Percentiles rank a stretch among this genome's conserved stretches.
Evolutionary conservation across 2,797 vertebrate species (phyloP).

Genomic region (Sebastes iracundus): DNA sequence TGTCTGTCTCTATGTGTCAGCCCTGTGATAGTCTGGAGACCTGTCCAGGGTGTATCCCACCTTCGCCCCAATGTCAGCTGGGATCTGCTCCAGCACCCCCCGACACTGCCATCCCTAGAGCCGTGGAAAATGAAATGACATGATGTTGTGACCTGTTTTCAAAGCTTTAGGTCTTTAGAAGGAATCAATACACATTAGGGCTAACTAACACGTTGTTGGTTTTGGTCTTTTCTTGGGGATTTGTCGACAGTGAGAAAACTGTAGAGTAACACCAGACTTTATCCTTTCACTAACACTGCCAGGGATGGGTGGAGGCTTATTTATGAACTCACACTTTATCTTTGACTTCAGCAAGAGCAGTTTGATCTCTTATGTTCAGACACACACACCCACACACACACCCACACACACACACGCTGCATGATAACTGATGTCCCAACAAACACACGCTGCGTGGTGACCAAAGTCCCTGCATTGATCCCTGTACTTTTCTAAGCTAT

Average conservation of each 20-base stretch:
- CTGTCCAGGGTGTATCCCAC: no score
- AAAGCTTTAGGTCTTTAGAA: not conserved
- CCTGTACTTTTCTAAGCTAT: not conserved
- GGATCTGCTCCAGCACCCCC: no score
- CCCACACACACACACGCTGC: no score
- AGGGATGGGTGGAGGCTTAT: not conserved
- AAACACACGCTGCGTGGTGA: not conserved
- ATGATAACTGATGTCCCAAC: not conserved
- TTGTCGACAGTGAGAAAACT: not conserved
- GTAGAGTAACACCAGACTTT: not conserved
- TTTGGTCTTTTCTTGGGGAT: not conserved
- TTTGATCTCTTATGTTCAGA: not conserved
- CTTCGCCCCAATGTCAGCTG: no score
- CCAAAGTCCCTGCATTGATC: conserved; percentile 31
- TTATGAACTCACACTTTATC: not conserved
- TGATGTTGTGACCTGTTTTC: not conserved
- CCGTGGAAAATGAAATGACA: no score
- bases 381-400: not conserved
- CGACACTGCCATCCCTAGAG: not conserved
- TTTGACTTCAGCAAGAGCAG: not conserved
- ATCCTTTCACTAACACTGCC: not conserved
- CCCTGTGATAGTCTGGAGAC: no score
- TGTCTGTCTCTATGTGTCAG: no score
- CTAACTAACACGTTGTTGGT: not conserved
- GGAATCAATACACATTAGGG: not conserved